Evolutionary conservation across 2,888 invertebrate species (phyloP).

Genomic region (Nycteola revayana): DNA sequence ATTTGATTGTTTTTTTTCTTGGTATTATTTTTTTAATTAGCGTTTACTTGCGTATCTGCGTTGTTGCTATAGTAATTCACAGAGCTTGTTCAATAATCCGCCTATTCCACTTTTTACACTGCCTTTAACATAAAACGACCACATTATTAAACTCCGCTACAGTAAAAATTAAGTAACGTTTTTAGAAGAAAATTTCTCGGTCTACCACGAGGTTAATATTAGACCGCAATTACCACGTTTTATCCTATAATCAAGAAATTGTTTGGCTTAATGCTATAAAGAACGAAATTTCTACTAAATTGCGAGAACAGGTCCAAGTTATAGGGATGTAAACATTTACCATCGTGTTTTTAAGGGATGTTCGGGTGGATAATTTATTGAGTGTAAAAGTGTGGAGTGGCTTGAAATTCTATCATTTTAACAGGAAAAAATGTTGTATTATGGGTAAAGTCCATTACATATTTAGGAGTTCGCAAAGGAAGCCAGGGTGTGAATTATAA

Average conservation of each 20-base stretch:
- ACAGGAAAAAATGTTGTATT: too few relatives aligned
- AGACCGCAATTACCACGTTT: slow-evolving; percentile 18
- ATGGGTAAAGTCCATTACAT: too few relatives aligned
- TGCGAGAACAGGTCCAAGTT: slow-evolving; percentile 11
- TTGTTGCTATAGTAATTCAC: too few relatives aligned
- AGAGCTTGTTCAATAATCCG: too few relatives aligned
- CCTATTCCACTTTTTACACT: too few relatives aligned
- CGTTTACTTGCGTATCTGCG: too few relatives aligned
- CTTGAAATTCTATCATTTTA: not conserved
- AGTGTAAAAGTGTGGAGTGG: slow-evolving; percentile 2
- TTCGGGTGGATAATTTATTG: slow-evolving; percentile 8
- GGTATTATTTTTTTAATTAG: too few relatives aligned
- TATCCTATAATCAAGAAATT: slow-evolving; percentile 29
- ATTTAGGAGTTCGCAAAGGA: too few relatives aligned
- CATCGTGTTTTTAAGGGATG: slow-evolving; percentile 14
- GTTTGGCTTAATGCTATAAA: slow-evolving; percentile 20
- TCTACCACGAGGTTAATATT: slow-evolving; percentile 12
- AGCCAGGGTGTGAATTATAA: too few relatives aligned
- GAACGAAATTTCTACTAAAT: slow-evolving; percentile 16
- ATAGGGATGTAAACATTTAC: slow-evolving; percentile 17
- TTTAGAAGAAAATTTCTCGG: slow-evolving; percentile 12
- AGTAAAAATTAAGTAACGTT: slow-evolving; percentile 16
- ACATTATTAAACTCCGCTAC: slow-evolving; percentile 24
- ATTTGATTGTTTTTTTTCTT: too few relatives aligned
- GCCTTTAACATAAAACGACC: slow-evolving; percentile 9